Conservation (phyloP, 2,113 vertebrate genomes). For the Motacilla tschutschensis region DNA sequence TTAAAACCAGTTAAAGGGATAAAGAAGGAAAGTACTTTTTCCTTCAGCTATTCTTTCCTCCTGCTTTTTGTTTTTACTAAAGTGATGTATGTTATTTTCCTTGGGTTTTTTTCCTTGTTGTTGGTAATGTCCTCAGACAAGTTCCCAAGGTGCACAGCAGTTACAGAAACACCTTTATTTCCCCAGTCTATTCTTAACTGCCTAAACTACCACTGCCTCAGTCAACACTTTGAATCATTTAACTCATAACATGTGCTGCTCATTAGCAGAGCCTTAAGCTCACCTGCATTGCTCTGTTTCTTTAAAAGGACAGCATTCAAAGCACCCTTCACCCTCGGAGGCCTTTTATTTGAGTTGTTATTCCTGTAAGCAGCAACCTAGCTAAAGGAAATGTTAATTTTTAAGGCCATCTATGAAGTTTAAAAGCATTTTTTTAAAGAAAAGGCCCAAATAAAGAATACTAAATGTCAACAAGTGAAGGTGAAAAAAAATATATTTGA, state of each 20-base stretch:
- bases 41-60: not conserved
- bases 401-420: constrained; percentile 15
- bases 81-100: not conserved
- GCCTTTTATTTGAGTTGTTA: constrained; percentile 44
- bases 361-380: constrained; percentile 21
- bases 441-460: not conserved
- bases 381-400: constrained; percentile 27
- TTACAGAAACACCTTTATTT: constrained; percentile 8
- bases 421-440: constrained; percentile 4
- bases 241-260: constrained; percentile 44
- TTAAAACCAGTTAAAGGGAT: not conserved
- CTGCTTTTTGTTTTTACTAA: not conserved
- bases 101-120: not conserved
- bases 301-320: constrained; percentile 32
- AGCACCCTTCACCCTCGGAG: not conserved
- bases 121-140: not conserved
- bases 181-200: not conserved
- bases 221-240: constrained; percentile 2
- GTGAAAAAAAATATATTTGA: not conserved
- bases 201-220: not conserved
- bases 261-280: constrained; percentile 41
- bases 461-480: not conserved
- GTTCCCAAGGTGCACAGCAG: not conserved
- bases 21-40: not conserved
- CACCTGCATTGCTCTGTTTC: constrained; percentile 19